Conservation (phyloP, 2,888 invertebrate species). For the Epistrophella euchroma region DNA sequence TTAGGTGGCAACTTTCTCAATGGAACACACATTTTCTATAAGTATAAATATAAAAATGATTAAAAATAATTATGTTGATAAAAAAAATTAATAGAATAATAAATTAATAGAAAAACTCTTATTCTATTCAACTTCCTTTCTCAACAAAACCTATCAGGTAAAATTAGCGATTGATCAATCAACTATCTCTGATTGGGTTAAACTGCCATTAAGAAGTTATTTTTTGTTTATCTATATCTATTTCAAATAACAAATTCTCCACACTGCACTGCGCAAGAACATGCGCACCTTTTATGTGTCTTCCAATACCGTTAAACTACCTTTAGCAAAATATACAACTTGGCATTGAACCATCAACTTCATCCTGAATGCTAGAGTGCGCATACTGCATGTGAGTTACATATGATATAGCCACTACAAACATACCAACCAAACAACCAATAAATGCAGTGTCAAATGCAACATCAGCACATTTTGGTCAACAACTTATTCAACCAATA, state of each 20-base stretch:
- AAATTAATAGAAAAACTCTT: background rate
- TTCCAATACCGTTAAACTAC: conserved; percentile 18
- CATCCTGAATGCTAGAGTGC: background rate
- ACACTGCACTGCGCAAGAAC: background rate
- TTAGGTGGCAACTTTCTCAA: no score
- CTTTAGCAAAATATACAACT: conserved; percentile 6
- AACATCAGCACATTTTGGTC: no score
- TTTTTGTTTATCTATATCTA: background rate
- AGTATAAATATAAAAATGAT: no score
- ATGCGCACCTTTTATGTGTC: conserved; percentile 23
- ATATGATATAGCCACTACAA: no score
- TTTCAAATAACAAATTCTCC: background rate
- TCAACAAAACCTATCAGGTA: background rate
- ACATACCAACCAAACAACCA: no score
- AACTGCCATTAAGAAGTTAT: conserved; percentile 7
- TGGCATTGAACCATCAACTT: conserved; percentile 27
- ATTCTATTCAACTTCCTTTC: background rate
- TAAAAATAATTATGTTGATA: background rate
- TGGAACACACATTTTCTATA: no score
- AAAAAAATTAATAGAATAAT: no score
- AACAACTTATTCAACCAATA: no score
- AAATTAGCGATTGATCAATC: conserved; percentile 16
- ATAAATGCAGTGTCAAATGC: no score
- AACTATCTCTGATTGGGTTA: conserved; percentile 8
- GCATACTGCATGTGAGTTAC: no score